Evolutionary conservation across 1,140 invertebrate species (phyloP).

Genomic region (Caenorhabditis inopinata): DNA sequence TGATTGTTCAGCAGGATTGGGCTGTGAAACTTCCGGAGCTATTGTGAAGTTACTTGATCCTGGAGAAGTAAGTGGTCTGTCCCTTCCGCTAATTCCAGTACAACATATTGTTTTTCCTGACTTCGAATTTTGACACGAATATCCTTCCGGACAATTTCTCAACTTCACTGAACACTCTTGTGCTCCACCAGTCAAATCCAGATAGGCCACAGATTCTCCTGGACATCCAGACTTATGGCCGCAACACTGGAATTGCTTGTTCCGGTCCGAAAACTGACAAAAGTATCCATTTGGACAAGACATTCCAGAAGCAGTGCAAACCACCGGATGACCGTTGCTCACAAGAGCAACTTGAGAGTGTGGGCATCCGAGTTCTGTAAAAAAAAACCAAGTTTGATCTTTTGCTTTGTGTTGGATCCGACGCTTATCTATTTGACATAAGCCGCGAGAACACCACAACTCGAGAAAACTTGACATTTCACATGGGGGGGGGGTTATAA

Average conservation of each 20-base stretch:
- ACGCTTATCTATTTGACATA: not conserved
- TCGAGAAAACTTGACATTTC: too few relatives aligned
- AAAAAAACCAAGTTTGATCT: constrained; percentile 26
- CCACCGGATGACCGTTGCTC: constrained; percentile 35
- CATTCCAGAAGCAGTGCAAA: constrained; percentile 59
- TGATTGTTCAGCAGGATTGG: not conserved
- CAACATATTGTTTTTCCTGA: constrained; percentile 43
- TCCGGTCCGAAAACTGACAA: constrained; percentile 63
- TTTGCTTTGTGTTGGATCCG: not conserved
- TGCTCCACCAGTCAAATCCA: constrained; percentile 53
- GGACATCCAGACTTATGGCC: constrained; percentile 60
- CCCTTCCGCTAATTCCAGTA: constrained; percentile 15
- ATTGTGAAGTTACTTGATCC: not conserved
- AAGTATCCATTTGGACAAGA: constrained; percentile 60
- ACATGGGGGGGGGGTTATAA: too few relatives aligned
- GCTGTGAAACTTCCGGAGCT: not conserved
- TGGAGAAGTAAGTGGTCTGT: not conserved
- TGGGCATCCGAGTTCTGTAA: constrained; percentile 54
- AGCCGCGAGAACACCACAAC: too few relatives aligned
- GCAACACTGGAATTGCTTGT: constrained; percentile 63
- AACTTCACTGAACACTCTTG: constrained; percentile 47
- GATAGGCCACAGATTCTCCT: constrained; percentile 53
- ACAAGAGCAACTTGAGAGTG: constrained; percentile 56
- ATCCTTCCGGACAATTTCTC: constrained; percentile 50
- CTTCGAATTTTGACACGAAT: constrained; percentile 46